phyloP scores from a whole-genome alignment of 2,797 vertebrate species.

The Enteromius treurensis region DNA sequence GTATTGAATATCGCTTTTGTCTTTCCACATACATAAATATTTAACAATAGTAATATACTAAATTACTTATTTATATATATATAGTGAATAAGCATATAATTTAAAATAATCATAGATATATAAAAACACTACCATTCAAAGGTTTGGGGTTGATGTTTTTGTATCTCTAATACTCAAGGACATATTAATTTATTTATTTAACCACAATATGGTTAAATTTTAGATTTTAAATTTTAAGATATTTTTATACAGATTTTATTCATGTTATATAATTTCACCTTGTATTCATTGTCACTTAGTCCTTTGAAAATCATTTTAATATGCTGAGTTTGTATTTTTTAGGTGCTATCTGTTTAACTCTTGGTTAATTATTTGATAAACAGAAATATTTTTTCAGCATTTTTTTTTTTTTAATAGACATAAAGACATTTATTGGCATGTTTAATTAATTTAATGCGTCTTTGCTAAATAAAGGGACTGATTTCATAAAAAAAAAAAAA shows the following conservation, averaged over 20 bases:
- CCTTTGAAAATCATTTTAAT: neutral
- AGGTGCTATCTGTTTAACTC: neutral
- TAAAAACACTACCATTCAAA: neutral
- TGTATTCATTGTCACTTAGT: neutral
- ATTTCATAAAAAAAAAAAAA: neutral
- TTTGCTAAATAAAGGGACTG: neutral
- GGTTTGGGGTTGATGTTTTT: neutral
- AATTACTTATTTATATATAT: too few species aligned
- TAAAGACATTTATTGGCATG: neutral
- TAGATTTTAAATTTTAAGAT: neutral
- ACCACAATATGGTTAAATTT: neutral
- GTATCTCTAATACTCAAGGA: neutral
- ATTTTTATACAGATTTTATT: neutral
- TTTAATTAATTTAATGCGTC: neutral
- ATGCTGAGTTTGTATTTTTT: neutral
- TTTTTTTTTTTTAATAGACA: neutral
- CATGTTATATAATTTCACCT: neutral
- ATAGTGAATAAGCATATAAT: neutral
- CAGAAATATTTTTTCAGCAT: neutral
- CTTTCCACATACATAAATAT: neutral
- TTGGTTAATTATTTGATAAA: neutral
- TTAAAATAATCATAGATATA: neutral
- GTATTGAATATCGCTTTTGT: slow-evolving; percentile 70
- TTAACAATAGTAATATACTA: neutral
- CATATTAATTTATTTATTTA: neutral